Evolutionary conservation across 1,140 invertebrate genomes (phyloP).

Genomic region (Saxidomus purpurata): DNA sequence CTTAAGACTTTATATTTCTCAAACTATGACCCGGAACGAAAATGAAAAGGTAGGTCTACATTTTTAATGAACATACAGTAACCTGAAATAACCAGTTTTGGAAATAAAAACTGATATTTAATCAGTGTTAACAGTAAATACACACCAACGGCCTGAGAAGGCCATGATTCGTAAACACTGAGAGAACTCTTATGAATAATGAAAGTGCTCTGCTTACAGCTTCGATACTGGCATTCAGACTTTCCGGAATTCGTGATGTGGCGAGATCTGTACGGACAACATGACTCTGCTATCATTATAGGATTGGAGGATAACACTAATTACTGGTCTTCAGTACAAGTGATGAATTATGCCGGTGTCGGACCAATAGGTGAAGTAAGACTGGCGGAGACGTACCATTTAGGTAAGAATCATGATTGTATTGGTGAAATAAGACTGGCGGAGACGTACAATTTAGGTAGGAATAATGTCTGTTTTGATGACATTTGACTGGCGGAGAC

Average conservation of each 20-base stretch:
- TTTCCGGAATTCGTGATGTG: conserved; percentile 60
- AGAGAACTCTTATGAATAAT: too few relatives aligned
- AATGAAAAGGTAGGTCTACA: too few relatives aligned
- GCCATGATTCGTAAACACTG: too few relatives aligned
- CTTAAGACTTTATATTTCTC: too few relatives aligned
- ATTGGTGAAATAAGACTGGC: conserved; percentile 53
- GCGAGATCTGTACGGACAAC: conserved; percentile 75
- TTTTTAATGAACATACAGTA: too few relatives aligned
- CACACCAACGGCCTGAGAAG: too few relatives aligned
- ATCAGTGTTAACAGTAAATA: too few relatives aligned
- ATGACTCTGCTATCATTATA: conserved; percentile 92
- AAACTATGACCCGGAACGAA: too few relatives aligned
- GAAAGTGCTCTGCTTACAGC: too few relatives aligned
- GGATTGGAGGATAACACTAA: conserved; percentile 97
- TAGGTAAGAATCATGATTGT: conserved; percentile 87
- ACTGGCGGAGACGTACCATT: conserved; percentile 57
- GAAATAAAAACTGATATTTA: too few relatives aligned
- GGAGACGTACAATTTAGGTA: conserved; percentile 55
- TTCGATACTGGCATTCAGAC: conserved; percentile 79
- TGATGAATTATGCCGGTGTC: conserved; percentile 97
- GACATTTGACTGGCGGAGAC: conserved; percentile 56
- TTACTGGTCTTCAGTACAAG: conserved; percentile 98
- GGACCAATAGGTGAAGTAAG: conserved; percentile 86
- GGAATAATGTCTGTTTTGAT: too few relatives aligned
- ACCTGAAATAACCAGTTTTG: too few relatives aligned